Base-by-base conservation (phyloP, 1,140 invertebrate genomes). In the Harpegnathos saltator region DNA sequence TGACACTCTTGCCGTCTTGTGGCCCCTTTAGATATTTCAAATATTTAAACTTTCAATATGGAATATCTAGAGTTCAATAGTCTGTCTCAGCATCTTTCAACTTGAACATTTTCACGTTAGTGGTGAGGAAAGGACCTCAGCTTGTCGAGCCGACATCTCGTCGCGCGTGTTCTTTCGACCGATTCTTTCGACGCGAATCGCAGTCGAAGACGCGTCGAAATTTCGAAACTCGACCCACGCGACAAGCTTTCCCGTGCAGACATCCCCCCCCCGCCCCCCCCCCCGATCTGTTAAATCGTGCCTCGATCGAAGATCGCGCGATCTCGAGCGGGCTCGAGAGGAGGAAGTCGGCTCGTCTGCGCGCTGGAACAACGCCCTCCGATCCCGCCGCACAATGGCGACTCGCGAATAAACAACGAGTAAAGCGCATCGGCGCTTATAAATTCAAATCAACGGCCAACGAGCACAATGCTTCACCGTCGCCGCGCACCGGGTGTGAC, bases 401-500 rank as follows among this genome's bases (percentile, higher is more conserved):
- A 11, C n/a, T 83, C 72, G n/a, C 58, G 50, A 82, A 65, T n/a
- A 33, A 52, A 44, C 61, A 52, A 77, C 81, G 56, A 74, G n/a
- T n/a, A n/a, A n/a, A n/a, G n/a, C n/a, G 44, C 52, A 58, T 77
- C 50, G 52, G 50, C 33, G 63, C 86, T 87, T 88, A 73, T 85
- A 87, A 88, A 88, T 88, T 87, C 83, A 87, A 88, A 88, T 88
- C 61, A 80, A 50, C 73, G 17, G n/a, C n/a, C n/a, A n/a, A 19
- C 29, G 52, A 81, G 63, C 19, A 81, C 68, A 73, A 81, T 73
- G 68, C 62, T 54, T 74, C 62, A 54, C 59, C 84, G 80, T n/a
- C 63, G 65, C 38, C 68, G 65, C n/a, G n/a, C n/a, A n/a, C n/a
- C n/a, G 74, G 63, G 15, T 71, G 69, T 69, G 84, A 75, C 75